These are phyloP conservation scores for Bombus superbus DNA, from an alignment of 1,140 invertebrate species.

Conservation along the genomic window DNA sequence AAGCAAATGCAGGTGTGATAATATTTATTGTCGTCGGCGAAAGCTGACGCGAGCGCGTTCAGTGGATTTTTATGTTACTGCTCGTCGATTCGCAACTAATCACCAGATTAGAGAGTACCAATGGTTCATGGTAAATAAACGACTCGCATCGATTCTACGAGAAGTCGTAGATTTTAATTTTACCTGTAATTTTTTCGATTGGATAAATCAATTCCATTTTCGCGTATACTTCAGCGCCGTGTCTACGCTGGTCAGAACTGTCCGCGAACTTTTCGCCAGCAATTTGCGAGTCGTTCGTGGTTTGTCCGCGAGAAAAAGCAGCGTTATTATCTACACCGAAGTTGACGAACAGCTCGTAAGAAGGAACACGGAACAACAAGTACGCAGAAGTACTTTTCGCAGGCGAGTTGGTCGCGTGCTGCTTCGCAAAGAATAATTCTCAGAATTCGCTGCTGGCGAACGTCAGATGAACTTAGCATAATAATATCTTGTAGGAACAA, in stretches of 20 bases:
- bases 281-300: too few species aligned
- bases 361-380: too few species aligned
- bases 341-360: too few species aligned
- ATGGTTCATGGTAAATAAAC: neutral
- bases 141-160: neutral
- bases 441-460: too few species aligned
- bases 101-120: neutral
- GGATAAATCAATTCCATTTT: neutral
- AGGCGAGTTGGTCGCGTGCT: too few species aligned
- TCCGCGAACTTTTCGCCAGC: neutral
- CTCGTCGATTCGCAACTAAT: neutral
- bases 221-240: neutral
- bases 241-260: neutral
- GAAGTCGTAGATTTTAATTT: neutral
- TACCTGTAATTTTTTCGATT: neutral
- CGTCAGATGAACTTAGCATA: too few species aligned
- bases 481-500: too few species aligned
- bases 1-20: slow-evolving; percentile 30
- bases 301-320: too few species aligned
- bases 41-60: slow-evolving; percentile 31
- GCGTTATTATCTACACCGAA: too few species aligned
- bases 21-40: slow-evolving; percentile 37
- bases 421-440: too few species aligned
- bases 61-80: slow-evolving; percentile 52
- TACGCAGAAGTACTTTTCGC: too few species aligned